These are phyloP conservation scores for Chrysochloris asiatica DNA, from an alignment of 2,113 vertebrate species.

Conservation along the genomic window DNA sequence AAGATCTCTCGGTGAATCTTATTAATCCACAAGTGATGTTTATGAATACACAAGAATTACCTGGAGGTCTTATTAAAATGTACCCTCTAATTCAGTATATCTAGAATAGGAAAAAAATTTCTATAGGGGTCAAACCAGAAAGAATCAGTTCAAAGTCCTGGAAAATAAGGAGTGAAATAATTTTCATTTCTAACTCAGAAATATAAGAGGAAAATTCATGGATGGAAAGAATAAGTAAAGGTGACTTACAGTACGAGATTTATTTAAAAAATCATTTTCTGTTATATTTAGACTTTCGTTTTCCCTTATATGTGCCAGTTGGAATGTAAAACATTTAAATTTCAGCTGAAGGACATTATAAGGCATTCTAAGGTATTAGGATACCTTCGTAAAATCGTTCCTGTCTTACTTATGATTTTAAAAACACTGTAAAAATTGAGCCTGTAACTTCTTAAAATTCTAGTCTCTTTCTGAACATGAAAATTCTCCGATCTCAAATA, in stretches of 20 bases:
- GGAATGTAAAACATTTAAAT: background rate
- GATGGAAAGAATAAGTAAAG: background rate
- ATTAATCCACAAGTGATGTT: too few species aligned
- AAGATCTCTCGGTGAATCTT: too few species aligned
- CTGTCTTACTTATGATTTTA: background rate
- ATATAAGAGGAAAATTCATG: background rate
- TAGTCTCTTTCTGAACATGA: background rate
- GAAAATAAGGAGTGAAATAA: background rate
- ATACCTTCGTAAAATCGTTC: background rate
- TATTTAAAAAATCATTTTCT: background rate
- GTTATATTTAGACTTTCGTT: background rate
- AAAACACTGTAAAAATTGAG: background rate
- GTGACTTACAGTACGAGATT: background rate
- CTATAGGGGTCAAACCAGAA: too few species aligned
- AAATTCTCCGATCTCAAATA: background rate
- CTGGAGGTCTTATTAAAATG: too few species aligned
- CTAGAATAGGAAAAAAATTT: too few species aligned
- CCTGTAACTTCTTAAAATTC: background rate
- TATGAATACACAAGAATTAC: too few species aligned
- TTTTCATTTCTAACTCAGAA: slow-evolving; percentile 33
- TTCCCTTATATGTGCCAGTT: background rate
- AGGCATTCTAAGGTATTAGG: background rate
- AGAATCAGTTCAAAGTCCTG: too few species aligned
- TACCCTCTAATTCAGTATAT: too few species aligned
- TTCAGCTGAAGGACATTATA: background rate